A percentile compares a stretch with the other conserved stretches of the same genome.
These are phyloP conservation scores for Rhea americana DNA, from an alignment of 2,113 vertebrate species.

Conservation along the genomic window DNA sequence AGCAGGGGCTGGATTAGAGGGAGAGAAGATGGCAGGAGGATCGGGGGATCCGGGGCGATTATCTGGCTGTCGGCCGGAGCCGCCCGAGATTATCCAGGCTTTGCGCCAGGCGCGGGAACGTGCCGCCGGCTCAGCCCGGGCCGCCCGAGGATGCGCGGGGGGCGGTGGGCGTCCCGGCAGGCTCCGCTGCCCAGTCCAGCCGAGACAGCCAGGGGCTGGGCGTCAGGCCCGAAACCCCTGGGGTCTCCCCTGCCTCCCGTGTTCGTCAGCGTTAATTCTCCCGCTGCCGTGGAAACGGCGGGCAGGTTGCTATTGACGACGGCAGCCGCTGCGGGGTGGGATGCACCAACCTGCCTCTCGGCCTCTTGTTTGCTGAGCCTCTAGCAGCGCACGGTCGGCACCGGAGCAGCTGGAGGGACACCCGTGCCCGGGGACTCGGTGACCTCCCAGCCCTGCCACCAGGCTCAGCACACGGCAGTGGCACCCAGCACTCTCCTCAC, in stretches of 20 bases:
- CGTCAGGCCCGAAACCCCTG: not conserved
- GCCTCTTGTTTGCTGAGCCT: too few species aligned
- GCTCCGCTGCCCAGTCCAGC: accelerated
- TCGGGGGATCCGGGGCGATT: not conserved
- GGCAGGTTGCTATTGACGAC: constrained; percentile 56
- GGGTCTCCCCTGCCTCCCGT: constrained; percentile 5
- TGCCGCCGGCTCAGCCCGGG: not conserved
- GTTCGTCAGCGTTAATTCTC: not conserved
- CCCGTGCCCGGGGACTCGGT: not conserved
- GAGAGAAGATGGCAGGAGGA: not conserved
- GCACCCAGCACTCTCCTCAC: not conserved
- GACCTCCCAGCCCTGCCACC: not conserved
- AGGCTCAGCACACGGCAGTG: too few species aligned
- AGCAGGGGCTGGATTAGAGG: not conserved
- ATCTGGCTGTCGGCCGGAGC: accelerated
- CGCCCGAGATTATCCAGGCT: not conserved
- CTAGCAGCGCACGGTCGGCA: too few species aligned
- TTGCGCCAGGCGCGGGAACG: accelerated
- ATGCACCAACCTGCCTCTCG: not conserved
- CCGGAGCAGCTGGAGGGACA: not conserved
- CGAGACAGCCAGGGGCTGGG: not conserved
- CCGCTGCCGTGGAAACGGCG: constrained; percentile 23
- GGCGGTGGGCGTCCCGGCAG: too few species aligned
- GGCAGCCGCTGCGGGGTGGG: not conserved
- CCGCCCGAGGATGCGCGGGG: not conserved